Conservation (phyloP, 2,797 vertebrate genomes). For the Enteromius mattozi region DNA sequence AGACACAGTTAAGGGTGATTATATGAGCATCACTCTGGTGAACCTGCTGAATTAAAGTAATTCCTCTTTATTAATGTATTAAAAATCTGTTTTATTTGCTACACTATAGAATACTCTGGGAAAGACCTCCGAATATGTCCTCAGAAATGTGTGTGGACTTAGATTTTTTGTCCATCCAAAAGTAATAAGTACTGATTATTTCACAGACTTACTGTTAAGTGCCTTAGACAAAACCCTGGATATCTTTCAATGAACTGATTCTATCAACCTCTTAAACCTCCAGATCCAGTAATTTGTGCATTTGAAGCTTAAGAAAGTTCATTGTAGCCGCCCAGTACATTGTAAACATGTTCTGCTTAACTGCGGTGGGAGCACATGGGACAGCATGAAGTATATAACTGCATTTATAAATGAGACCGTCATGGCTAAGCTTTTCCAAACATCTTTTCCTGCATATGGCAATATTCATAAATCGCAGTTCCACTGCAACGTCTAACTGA, state of each 20-base stretch:
- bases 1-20: background rate
- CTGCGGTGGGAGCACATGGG: background rate
- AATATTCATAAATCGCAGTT: slow-evolving; percentile 8
- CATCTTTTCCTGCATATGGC: slow-evolving; percentile 8
- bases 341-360: background rate
- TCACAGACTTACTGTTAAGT: background rate
- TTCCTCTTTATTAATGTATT: background rate
- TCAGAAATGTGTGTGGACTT: background rate
- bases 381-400: background rate
- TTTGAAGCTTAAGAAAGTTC: background rate
- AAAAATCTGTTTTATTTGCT: background rate
- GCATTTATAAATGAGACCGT: slow-evolving; percentile 24
- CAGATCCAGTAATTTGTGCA: background rate
- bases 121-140: background rate
- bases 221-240: background rate
- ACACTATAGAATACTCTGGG: background rate
- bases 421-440: slow-evolving; percentile 25
- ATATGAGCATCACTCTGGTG: background rate
- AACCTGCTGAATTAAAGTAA: background rate
- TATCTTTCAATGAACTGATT: background rate
- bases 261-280: background rate
- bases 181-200: background rate
- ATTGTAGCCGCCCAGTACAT: background rate
- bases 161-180: background rate
- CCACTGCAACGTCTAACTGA: slow-evolving; percentile 2